phyloP scores from a whole-genome alignment of 2,113 vertebrate species.

The Uria aalge region DNA sequence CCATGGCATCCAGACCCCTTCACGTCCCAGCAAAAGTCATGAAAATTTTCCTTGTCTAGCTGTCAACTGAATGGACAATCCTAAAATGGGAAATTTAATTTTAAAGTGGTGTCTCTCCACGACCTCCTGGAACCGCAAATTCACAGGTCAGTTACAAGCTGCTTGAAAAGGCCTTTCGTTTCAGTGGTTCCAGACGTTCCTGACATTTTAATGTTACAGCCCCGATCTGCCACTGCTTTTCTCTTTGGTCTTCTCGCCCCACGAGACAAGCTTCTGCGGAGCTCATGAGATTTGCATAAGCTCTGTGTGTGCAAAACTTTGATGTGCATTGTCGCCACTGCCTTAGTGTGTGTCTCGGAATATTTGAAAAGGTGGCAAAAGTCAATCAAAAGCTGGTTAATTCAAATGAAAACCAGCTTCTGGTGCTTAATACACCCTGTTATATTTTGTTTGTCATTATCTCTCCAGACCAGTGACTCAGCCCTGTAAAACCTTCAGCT shows the following conservation, averaged over 20 bases:
- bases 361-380: not conserved
- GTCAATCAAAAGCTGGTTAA: conserved; percentile 39
- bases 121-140: not conserved
- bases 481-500: not conserved
- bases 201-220: not conserved
- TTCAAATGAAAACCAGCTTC: conserved; percentile 18
- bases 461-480: conserved; percentile 41
- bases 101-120: not conserved
- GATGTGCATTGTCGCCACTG: not conserved
- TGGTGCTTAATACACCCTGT: not conserved
- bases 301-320: not conserved
- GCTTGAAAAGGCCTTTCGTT: not conserved
- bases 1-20: not conserved
- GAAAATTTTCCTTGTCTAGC: not conserved
- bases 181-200: not conserved
- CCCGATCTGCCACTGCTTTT: not conserved
- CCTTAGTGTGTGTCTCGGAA: not conserved
- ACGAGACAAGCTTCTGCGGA: accelerated
- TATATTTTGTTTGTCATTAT: conserved; percentile 47
- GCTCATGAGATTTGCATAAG: not conserved
- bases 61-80: not conserved
- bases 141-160: not conserved
- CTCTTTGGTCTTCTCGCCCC: not conserved
- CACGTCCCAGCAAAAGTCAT: not conserved
- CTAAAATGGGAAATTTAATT: not conserved